phyloP scores from a whole-genome alignment of 2,113 vertebrate genomes.

The Seriola dumerili region DNA sequence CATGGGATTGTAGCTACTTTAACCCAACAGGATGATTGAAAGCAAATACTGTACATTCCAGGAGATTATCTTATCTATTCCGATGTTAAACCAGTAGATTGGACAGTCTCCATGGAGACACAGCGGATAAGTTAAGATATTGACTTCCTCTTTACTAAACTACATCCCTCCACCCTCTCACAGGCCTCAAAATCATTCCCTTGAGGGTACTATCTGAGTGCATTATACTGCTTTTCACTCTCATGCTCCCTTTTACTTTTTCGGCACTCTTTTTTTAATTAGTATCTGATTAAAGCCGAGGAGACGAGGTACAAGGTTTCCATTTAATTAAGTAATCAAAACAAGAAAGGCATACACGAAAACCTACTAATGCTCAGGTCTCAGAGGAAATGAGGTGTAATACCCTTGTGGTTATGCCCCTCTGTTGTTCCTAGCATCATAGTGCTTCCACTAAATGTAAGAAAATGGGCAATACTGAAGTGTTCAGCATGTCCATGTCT shows the following conservation, averaged over 20 bases:
- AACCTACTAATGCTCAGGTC: slow-evolving; percentile 61
- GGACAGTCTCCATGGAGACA: slow-evolving; percentile 62
- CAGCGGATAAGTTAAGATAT: slow-evolving; percentile 59
- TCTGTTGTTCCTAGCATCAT: slow-evolving; percentile 41
- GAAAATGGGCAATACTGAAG: neutral
- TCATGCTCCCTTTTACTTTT: slow-evolving; percentile 52
- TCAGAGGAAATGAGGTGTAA: slow-evolving; percentile 70
- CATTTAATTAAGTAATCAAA: slow-evolving; percentile 81
- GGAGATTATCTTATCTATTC: slow-evolving; percentile 74
- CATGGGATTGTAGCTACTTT: slow-evolving; percentile 76
- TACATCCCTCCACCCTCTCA: slow-evolving; percentile 24
- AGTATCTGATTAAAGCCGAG: slow-evolving; percentile 73
- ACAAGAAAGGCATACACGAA: slow-evolving; percentile 73
- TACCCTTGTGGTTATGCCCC: slow-evolving; percentile 36
- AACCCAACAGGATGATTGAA: slow-evolving; percentile 73
- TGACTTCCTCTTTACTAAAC: slow-evolving; percentile 57
- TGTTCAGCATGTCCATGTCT: neutral
- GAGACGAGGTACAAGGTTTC: slow-evolving; percentile 69
- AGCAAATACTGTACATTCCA: slow-evolving; percentile 64
- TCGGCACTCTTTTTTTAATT: slow-evolving; percentile 68
- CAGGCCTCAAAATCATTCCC: slow-evolving; percentile 53
- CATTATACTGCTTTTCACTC: slow-evolving; percentile 60
- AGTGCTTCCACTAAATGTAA: slow-evolving; percentile 3
- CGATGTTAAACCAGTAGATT: slow-evolving; percentile 43
- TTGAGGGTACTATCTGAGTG: slow-evolving; percentile 37